Base-by-base conservation (phyloP, 2,797 vertebrate genomes). In the Eulemur coronatus region DNA sequence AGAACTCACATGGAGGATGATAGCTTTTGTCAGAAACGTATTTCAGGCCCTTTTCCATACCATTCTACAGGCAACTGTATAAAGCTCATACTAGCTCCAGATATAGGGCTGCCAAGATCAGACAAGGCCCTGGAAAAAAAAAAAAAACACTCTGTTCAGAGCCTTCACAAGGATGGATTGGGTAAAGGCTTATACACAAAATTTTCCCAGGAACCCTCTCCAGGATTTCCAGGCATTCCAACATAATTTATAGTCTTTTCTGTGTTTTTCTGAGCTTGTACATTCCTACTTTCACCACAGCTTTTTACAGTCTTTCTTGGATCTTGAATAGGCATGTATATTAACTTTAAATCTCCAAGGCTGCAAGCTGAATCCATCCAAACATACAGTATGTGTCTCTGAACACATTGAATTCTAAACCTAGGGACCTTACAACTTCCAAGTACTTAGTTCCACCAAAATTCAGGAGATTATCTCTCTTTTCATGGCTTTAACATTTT, bases 341-440 rank as follows among this genome's bases (percentile, higher is more conserved):
- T 69, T 86, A 84, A 88, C 33, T 96, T 96, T 94, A 41, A 84
- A 92, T 89, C 6, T 61, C 35, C 22, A 80, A 82, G 10, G n/a
- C 7, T 84, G 4, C 17, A 80, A 91, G 14, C 14, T 26, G 28
- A 89, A 96, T 13, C 0, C 30, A 84, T 76, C 17, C 43, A 80
- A 80, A 96, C 41, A 48, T 28, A 86, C 10, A 69, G 3, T 55
- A 46, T 78, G 24, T 72, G 80, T 87, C 55, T 80, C 52, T 28
- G 28, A 97, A 89, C 5, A 81, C 17, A 4, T 22, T 67, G 7
- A 17, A 81, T 43, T 55, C 43, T 61, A 80, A 86, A 90, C 76
- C 59, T 88, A 75, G 35, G 26, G 0, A 9, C 7, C 22, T 11
- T 90, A 10, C 35, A 91, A 46, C 4, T 43, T 35, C 38, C 20